Evolutionary conservation across 2,888 invertebrate species (phyloP), one percentile per base, ranked within the genome.

Genomic region (Xiphydria camelus): DNA sequence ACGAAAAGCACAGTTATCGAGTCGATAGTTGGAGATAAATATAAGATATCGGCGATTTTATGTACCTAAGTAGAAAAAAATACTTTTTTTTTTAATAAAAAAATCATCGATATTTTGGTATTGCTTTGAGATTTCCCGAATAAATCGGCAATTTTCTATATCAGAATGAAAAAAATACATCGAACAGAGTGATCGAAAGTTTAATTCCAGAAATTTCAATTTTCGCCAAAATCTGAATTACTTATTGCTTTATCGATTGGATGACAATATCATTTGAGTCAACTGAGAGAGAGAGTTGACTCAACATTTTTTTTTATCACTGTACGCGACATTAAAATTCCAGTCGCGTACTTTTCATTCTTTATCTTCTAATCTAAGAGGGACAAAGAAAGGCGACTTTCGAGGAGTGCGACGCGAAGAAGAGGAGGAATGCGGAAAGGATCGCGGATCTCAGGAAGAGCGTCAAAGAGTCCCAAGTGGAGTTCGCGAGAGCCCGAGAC

Each of bases 361-460:
- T 41, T 10, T 9, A 34, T 40, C 26, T 47, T n/a, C n/a, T n/a
- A n/a, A n/a, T 71, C 70, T 3, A 64, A 90, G 91, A 91, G 83
- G 91, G 91, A 6, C 91, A 91, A 77, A 83, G 91, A 59, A 90
- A 89, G 63, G 91, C 91, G 0, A 83, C 88, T 48, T 88, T 84
- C 59, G 91, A 91, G 70, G 89, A 90, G 69, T 87, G 86, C 72
- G 88, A 89, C 64, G 82, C 84, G 4, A 88, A 87, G 65, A 85
- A 84, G 55, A 85, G 85, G 60, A 82, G 83, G 50, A 88, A 89
- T 68, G 79, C 80, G 45, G 87, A 89, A 43, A 83, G 85, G 44
- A 87, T 91, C 51, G 73, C 81, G 18, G 80, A 82, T 3, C 71
- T 91, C 17, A 91, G 90, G 72, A 88, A 85, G 61, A 87, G 88